phyloP scores from a whole-genome alignment of 1,140 invertebrate species.

The Bombus balteatus region DNA sequence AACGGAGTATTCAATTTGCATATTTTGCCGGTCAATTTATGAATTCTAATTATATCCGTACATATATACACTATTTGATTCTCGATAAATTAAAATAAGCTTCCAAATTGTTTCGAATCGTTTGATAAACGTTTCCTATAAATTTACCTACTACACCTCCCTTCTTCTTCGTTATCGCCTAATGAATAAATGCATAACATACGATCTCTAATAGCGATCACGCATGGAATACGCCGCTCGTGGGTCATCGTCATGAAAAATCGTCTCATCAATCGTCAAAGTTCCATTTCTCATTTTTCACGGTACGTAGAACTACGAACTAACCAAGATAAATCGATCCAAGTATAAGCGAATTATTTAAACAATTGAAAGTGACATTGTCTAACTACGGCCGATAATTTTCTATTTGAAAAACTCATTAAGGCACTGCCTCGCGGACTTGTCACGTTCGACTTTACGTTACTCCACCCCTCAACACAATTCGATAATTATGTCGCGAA shows the following conservation, averaged over 20 bases:
- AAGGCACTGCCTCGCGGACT: too few relatives aligned
- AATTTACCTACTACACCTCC: too few relatives aligned
- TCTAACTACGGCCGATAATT: not conserved
- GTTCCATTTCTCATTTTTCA: not conserved
- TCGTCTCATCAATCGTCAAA: not conserved
- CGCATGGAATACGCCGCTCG: not conserved
- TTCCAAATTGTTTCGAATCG: not conserved
- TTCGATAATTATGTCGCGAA: slow-evolving; percentile 10
- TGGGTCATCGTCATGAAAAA: not conserved
- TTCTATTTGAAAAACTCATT: not conserved
- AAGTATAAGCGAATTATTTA: not conserved
- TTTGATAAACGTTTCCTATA: not conserved
- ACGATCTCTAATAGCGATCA: not conserved
- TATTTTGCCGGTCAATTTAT: too few relatives aligned
- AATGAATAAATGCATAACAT: not conserved
- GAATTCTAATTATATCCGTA: too few relatives aligned
- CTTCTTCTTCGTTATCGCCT: not conserved
- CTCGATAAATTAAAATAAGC: too few relatives aligned
- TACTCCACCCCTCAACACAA: not conserved
- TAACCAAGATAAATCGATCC: not conserved
- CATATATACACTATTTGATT: too few relatives aligned
- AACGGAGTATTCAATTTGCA: too few relatives aligned
- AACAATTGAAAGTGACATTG: not conserved
- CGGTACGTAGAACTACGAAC: not conserved
- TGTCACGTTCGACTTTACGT: not conserved